phyloP scores from a whole-genome alignment of 1,140 invertebrate species.

The Mycetomoellerius zeteki region DNA sequence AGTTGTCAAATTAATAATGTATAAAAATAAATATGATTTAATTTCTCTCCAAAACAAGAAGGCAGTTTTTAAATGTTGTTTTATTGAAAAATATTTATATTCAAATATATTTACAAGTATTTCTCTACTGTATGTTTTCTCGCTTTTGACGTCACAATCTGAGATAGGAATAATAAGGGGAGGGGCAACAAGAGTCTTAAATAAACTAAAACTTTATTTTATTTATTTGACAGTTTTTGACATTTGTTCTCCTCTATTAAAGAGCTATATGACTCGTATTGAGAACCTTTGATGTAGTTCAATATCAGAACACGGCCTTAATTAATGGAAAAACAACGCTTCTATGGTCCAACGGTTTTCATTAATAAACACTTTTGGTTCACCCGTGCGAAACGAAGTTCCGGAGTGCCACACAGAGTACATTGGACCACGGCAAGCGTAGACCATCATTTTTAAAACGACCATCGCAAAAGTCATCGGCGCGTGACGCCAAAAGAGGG shows the following conservation, averaged over 20 bases:
- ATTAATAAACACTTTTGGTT: constrained; percentile 61
- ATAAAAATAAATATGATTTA: no score
- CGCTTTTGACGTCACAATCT: no score
- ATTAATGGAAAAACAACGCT: constrained; percentile 53
- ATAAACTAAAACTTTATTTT: not conserved
- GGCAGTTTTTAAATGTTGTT: no score
- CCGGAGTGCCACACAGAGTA: constrained; percentile 27
- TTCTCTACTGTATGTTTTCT: no score
- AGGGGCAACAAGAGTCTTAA: not conserved
- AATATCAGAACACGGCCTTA: constrained; percentile 31
- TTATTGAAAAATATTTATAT: no score
- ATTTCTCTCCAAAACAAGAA: no score
- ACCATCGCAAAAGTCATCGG: constrained; percentile 28
- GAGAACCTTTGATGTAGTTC: not conserved
- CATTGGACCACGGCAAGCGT: not conserved
- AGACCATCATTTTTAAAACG: constrained; percentile 43
- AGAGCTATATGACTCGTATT: not conserved
- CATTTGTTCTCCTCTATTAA: no score
- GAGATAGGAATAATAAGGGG: no score
- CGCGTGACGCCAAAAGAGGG: constrained; percentile 42
- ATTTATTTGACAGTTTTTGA: not conserved
- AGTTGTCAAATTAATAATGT: no score
- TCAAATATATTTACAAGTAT: no score
- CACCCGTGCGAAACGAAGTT: constrained; percentile 31
- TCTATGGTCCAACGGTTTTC: constrained; percentile 31